phyloP scores from a whole-genome alignment of 2,888 invertebrate species.

The Oxystoma pomonae region DNA sequence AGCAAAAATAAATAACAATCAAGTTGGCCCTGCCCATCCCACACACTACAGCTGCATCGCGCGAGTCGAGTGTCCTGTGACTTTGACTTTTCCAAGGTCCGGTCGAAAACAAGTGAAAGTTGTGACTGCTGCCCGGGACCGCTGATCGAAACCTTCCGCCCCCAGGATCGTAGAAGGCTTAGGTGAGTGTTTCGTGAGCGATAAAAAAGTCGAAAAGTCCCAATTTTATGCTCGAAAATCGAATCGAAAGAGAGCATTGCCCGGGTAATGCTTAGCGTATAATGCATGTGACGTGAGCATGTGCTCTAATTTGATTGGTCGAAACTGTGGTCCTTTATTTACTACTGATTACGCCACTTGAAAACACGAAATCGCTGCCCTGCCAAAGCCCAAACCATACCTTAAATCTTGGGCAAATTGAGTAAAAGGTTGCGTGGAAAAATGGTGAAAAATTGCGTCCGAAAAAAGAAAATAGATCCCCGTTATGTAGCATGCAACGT shows the following conservation, averaged over 20 bases:
- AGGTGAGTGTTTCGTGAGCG: slow-evolving; percentile 3
- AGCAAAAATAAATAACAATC: slow-evolving; percentile 7
- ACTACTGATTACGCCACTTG: not conserved
- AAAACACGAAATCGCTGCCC: not conserved
- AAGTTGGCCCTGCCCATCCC: slow-evolving; percentile 17
- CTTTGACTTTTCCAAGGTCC: slow-evolving; percentile 19
- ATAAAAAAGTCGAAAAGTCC: too few relatives aligned
- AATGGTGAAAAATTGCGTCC: not conserved
- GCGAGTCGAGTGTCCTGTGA: slow-evolving; percentile 7
- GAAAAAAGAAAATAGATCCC: not conserved
- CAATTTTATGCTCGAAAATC: too few relatives aligned
- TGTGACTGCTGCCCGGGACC: too few relatives aligned
- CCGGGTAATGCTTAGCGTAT: slow-evolving; percentile 38
- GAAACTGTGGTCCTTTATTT: not conserved
- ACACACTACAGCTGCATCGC: slow-evolving; percentile 16
- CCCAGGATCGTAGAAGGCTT: not conserved
- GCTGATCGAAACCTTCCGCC: slow-evolving; percentile 8
- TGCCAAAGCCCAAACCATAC: not conserved
- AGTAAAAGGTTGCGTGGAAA: not conserved
- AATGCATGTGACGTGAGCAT: slow-evolving; percentile 42
- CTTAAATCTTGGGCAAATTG: not conserved
- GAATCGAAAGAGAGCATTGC: slow-evolving; percentile 36
- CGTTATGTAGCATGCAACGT: slow-evolving; percentile 23
- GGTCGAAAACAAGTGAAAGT: slow-evolving; percentile 23
- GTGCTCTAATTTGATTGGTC: slow-evolving; percentile 39